phyloP scores from a whole-genome alignment of 2,888 invertebrate genomes.

The Torymus aiolomorphi region DNA sequence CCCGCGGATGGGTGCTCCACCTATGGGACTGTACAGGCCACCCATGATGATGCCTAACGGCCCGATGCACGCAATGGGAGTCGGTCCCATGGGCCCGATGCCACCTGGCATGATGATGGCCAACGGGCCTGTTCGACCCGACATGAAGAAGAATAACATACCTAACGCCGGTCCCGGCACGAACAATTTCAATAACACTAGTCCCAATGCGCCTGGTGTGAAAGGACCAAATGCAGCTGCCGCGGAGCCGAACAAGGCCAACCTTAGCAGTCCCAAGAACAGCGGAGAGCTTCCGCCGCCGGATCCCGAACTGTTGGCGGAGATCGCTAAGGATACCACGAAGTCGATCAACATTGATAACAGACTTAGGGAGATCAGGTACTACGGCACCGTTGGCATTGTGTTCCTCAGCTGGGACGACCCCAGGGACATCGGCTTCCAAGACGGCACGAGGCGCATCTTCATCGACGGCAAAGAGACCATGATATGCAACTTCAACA shows the following conservation, averaged over 20 bases:
- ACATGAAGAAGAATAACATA: constrained; percentile 18
- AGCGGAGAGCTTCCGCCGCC: constrained; percentile 73
- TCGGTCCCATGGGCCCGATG: constrained; percentile 65
- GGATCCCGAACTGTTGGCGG: constrained; percentile 76
- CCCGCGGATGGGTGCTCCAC: constrained; percentile 55
- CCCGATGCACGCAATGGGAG: constrained; percentile 63
- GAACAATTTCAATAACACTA: background rate
- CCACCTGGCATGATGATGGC: constrained; percentile 62
- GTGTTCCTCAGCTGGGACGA: constrained; percentile 91
- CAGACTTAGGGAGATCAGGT: constrained; percentile 87
- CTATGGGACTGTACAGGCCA: constrained; percentile 51
- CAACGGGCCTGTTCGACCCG: constrained; percentile 41
- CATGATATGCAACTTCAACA: constrained; percentile 80
- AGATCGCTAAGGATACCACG: constrained; percentile 82
- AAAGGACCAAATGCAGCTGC: background rate
- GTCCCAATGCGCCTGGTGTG: background rate
- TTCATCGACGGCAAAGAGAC: constrained; percentile 87
- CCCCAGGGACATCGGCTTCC: constrained; percentile 89
- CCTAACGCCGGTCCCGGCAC: background rate
- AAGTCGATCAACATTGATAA: constrained; percentile 90
- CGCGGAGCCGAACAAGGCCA: background rate
- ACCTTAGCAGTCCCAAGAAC: background rate
- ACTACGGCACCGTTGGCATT: constrained; percentile 90
- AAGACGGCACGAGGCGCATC: constrained; percentile 85
- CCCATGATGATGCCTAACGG: constrained; percentile 43